Percentiles rank a stretch among this genome's conserved stretches.
Conservation (phyloP, 1,140 invertebrate genomes). For the Cataglyphis hispanica region DNA sequence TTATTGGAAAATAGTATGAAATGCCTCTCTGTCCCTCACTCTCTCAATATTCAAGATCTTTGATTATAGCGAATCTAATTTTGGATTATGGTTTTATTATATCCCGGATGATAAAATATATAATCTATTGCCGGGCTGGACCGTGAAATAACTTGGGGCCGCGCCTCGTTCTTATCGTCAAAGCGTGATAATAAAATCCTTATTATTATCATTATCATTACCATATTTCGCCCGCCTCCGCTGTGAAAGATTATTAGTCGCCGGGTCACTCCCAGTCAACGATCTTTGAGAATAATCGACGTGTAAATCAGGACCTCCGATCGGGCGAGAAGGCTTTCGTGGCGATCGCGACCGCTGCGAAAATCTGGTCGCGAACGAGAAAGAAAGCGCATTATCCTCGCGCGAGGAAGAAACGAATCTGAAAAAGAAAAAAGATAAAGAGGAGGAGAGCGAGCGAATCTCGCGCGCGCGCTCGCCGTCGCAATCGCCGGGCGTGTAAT, state of each 20-base stretch:
- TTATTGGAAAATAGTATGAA: too few relatives aligned
- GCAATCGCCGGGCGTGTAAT: constrained; percentile 62
- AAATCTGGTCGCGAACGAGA: background rate
- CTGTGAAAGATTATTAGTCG: constrained; percentile 63
- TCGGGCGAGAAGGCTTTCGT: background rate
- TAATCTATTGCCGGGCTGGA: constrained; percentile 19
- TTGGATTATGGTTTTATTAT: background rate
- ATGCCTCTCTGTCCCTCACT: too few relatives aligned
- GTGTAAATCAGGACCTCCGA: background rate
- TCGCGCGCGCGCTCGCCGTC: constrained; percentile 43
- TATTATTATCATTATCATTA: constrained; percentile 51
- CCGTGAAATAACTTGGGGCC: constrained; percentile 20
- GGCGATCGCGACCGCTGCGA: background rate
- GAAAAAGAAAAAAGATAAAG: background rate
- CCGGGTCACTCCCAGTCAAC: constrained; percentile 45
- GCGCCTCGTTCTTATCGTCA: constrained; percentile 27
- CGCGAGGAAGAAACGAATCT: background rate
- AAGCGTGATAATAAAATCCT: constrained; percentile 34
- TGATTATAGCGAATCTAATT: constrained; percentile 3
- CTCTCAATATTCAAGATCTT: constrained; percentile 1
- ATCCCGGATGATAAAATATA: background rate
- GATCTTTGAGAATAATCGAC: constrained; percentile 57
- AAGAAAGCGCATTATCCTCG: constrained; percentile 6
- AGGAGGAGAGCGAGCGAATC: constrained; percentile 19
- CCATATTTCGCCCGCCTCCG: constrained; percentile 10